Conservation (phyloP, 2,888 invertebrate genomes). For the Entomobrya proxima region DNA sequence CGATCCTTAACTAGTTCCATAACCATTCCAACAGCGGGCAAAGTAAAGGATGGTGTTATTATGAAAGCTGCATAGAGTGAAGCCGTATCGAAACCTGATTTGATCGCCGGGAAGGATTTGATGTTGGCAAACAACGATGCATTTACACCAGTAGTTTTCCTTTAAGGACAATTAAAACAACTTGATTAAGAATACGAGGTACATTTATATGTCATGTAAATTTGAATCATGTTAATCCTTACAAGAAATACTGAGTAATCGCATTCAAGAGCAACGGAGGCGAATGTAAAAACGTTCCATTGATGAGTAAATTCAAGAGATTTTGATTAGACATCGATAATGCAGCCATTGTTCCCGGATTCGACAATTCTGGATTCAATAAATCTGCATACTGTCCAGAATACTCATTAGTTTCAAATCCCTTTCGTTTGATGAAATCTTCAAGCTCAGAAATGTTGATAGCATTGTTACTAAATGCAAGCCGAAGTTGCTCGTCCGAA, state of each 20-base stretch:
- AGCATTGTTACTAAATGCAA: conserved; percentile 11
- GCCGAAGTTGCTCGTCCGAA: conserved; percentile 9
- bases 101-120: conserved; percentile 54
- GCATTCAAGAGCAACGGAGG: conserved; percentile 86
- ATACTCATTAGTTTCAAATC: conserved; percentile 56
- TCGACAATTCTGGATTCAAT: conserved; percentile 45
- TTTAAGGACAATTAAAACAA: background rate
- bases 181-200: background rate
- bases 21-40: conserved; percentile 87
- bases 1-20: conserved; percentile 89
- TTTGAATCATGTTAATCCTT: conserved; percentile 74
- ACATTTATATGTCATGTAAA: background rate
- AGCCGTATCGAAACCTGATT: conserved; percentile 79
- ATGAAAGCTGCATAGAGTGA: conserved; percentile 86
- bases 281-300: conserved; percentile 88
- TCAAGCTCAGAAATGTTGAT: background rate
- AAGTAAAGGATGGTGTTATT: conserved; percentile 88
- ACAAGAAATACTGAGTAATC: conserved; percentile 84
- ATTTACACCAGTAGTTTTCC: background rate
- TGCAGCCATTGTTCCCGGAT: conserved; percentile 70
- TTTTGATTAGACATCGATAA: background rate
- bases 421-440: background rate
- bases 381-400: conserved; percentile 74
- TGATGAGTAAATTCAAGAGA: conserved; percentile 81
- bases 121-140: background rate